These are phyloP conservation scores for Anadara kagoshimensis DNA, from an alignment of 1,140 invertebrate genomes.

Conservation along the genomic window DNA sequence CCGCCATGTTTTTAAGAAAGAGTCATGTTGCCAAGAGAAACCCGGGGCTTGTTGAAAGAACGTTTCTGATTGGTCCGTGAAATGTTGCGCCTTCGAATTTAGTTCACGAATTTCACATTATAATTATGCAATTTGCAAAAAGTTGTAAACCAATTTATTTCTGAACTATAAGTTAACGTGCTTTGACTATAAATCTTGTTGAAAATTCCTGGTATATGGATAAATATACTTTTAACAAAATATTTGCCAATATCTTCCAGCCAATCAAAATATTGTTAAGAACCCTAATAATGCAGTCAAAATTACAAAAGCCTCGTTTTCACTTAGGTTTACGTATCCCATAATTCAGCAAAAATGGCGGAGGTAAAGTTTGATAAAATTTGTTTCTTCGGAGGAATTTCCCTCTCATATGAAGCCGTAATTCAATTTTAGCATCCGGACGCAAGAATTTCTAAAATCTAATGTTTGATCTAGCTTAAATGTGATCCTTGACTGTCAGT, in stretches of 20 bases:
- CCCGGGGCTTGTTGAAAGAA: constrained; percentile 14
- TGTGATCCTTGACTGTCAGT: background rate
- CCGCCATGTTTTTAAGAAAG: constrained; percentile 32
- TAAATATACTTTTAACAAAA: too few relatives aligned
- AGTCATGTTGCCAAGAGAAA: constrained; percentile 40
- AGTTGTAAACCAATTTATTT: too few relatives aligned
- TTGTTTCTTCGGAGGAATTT: constrained; percentile 43
- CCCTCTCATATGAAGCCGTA: constrained; percentile 14
- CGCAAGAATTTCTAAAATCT: constrained; percentile 23
- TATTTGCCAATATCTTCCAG: background rate
- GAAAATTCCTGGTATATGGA: too few relatives aligned
- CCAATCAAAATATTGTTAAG: constrained; percentile 29
- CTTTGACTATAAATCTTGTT: too few relatives aligned
- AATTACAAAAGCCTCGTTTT: constrained; percentile 64
- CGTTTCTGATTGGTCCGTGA: constrained; percentile 32
- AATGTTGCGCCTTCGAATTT: too few relatives aligned
- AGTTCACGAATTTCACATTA: too few relatives aligned
- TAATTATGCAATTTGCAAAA: too few relatives aligned
- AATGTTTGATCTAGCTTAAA: constrained; percentile 21
- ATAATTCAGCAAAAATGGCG: constrained; percentile 68
- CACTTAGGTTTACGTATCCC: constrained; percentile 53
- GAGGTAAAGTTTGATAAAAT: constrained; percentile 59
- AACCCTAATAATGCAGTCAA: background rate
- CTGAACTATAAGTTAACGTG: too few relatives aligned
- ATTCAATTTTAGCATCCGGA: constrained; percentile 9